A percentile compares a stretch with the other conserved stretches of the same genome.
Conservation (phyloP, 2,888 invertebrate genomes). For the Julus scandinavius region DNA sequence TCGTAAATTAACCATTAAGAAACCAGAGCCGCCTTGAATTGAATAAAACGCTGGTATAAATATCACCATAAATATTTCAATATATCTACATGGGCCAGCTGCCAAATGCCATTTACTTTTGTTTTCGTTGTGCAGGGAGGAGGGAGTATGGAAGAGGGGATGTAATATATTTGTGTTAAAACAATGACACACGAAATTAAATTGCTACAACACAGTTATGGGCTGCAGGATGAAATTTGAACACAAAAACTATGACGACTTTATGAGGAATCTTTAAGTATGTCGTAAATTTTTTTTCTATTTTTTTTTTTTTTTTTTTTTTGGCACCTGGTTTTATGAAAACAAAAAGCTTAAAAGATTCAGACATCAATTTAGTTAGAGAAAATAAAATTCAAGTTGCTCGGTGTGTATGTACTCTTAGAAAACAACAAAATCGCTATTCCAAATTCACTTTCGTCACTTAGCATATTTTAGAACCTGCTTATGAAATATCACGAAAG, state of each 20-base stretch:
- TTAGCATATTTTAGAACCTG: constrained; percentile 53
- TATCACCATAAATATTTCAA: constrained; percentile 52
- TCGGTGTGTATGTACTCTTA: not conserved
- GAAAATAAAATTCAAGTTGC: constrained; percentile 40
- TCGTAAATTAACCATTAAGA: constrained; percentile 49
- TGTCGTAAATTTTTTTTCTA: constrained; percentile 52
- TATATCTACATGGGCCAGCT: constrained; percentile 52
- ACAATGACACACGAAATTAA: constrained; percentile 53
- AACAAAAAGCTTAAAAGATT: constrained; percentile 45
- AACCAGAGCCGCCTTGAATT: constrained; percentile 44
- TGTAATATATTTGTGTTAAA: constrained; percentile 51
- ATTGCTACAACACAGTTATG: constrained; percentile 47
- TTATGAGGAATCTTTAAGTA: constrained; percentile 55
- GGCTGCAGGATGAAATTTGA: constrained; percentile 39
- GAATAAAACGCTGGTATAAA: constrained; percentile 46
- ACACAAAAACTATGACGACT: constrained; percentile 54
- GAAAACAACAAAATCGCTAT: constrained; percentile 12
- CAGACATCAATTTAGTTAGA: constrained; percentile 45
- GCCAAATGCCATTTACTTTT: constrained; percentile 50
- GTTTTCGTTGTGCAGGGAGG: not conserved
- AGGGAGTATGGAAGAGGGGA: not conserved
- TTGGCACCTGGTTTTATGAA: constrained; percentile 46
- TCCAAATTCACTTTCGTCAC: constrained; percentile 25
- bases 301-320: not conserved
- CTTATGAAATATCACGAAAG: constrained; percentile 54